These are phyloP conservation scores for Hecatera dysodea DNA, from an alignment of 2,888 invertebrate species.

Conservation along the genomic window DNA sequence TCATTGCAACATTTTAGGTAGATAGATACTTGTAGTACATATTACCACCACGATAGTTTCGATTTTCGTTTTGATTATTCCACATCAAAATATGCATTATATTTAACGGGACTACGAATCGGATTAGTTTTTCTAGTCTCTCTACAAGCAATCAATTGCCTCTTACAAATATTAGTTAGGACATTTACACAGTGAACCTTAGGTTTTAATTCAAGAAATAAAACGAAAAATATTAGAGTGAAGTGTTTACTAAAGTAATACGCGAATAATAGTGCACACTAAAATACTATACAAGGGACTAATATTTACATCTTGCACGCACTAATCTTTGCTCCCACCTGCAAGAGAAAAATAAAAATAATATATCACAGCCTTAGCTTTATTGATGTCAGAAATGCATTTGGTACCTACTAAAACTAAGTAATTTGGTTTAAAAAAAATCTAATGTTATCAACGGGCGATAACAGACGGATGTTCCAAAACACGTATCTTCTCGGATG, in stretches of 20 bases:
- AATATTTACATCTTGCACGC: conserved; percentile 85
- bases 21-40: no score
- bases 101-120: no score
- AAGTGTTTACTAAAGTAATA: conserved; percentile 83
- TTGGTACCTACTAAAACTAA: conserved; percentile 26
- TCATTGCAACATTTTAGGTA: no score
- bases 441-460: conserved; percentile 38
- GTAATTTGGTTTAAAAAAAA: conserved; percentile 37
- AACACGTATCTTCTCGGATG: conserved; percentile 23
- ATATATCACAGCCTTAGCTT: conserved; percentile 82
- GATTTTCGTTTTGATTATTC: no score
- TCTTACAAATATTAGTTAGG: no score
- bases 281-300: conserved; percentile 81
- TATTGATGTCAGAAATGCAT: conserved; percentile 75
- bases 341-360: conserved; percentile 85
- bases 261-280: conserved; percentile 79
- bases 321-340: conserved; percentile 77
- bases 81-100: no score
- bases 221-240: conserved; percentile 42
- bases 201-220: conserved; percentile 7
- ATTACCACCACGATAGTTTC: no score
- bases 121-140: no score
- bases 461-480: conserved; percentile 41
- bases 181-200: no score
- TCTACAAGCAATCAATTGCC: no score